These are phyloP conservation scores for Nineta flava DNA, from an alignment of 2,888 invertebrate genomes.

Conservation along the genomic window DNA sequence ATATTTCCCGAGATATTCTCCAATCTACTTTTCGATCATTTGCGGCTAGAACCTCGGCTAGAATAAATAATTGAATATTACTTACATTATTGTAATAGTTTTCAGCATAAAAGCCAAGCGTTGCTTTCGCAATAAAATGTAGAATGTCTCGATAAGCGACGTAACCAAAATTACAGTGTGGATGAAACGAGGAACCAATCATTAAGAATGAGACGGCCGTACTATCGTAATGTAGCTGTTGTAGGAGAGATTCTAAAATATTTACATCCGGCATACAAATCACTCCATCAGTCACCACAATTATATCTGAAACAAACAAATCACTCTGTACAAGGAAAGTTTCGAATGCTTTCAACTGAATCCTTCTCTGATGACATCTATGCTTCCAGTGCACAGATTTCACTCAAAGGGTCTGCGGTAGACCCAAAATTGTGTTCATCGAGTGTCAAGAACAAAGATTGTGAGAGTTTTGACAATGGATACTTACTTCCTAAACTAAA, in stretches of 20 bases:
- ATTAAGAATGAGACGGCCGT: conserved; percentile 62
- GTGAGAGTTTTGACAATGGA: no score
- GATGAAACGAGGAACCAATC: conserved; percentile 48
- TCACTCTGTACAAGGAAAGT: no score
- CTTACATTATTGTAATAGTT: conserved; percentile 33
- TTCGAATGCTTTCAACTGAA: no score
- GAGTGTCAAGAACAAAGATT: no score
- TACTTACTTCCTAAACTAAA: conserved; percentile 51
- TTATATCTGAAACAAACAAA: conserved; percentile 38
- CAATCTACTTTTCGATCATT: no score
- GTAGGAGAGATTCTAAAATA: conserved; percentile 51
- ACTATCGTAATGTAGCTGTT: conserved; percentile 54
- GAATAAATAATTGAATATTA: no score
- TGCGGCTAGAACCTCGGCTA: no score
- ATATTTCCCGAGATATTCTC: no score
- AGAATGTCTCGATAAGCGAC: conserved; percentile 58
- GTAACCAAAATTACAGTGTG: conserved; percentile 47
- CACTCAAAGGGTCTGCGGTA: no score
- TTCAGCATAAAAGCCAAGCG: conserved; percentile 52
- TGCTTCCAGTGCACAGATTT: no score
- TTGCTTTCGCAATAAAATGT: conserved; percentile 57
- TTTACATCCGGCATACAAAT: conserved; percentile 54
- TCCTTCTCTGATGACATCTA: no score
- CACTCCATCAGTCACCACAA: conserved; percentile 60
- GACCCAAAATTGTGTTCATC: no score